Conservation (phyloP, 2,113 vertebrate genomes). For the Bettongia penicillata region DNA sequence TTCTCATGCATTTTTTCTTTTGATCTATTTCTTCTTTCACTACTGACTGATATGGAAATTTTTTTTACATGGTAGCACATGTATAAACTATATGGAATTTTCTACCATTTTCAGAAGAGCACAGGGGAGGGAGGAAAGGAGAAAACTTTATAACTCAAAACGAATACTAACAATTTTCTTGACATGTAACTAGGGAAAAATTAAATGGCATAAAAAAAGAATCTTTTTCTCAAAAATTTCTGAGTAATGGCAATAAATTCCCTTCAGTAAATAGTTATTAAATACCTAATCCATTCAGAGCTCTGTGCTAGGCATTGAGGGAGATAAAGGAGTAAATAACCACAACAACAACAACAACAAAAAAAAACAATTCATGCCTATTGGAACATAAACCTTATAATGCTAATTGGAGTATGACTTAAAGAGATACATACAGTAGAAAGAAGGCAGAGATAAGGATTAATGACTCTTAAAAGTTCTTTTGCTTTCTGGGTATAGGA, state of each 20-base stretch:
- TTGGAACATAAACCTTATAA: background rate
- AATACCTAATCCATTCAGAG: background rate
- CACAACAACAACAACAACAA: too few species aligned
- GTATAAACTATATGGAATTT: too few species aligned
- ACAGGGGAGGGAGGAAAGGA: too few species aligned
- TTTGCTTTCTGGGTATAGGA: background rate
- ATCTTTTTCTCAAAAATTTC: background rate
- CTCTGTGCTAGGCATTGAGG: background rate
- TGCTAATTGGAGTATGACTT: background rate
- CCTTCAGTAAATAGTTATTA: background rate
- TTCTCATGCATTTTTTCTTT: too few species aligned
- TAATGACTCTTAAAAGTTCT: background rate
- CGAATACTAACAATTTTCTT: too few species aligned
- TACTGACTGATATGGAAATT: too few species aligned
- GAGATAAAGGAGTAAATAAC: background rate
- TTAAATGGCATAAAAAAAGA: background rate
- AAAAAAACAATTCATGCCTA: background rate
- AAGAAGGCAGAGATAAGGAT: background rate
- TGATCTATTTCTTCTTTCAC: too few species aligned
- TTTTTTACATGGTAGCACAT: too few species aligned
- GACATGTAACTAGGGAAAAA: too few species aligned
- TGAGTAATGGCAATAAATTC: background rate
- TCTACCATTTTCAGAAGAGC: too few species aligned
- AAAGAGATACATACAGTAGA: background rate
- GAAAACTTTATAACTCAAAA: too few species aligned